Conservation (phyloP, 1,140 invertebrate species). For the Calephelis nemesis region DNA sequence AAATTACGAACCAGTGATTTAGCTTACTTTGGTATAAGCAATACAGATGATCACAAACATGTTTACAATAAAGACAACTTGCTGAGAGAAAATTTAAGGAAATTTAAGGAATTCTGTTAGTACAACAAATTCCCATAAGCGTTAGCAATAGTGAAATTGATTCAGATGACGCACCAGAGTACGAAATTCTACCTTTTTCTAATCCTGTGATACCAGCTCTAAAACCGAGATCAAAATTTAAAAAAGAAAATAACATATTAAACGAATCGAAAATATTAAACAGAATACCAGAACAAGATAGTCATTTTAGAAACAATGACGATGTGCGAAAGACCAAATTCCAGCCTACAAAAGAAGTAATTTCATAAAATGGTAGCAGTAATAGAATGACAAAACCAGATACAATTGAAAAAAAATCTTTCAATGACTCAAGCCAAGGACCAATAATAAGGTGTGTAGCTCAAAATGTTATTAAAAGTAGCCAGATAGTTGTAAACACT, state of each 20-base stretch:
- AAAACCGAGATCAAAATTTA: slow-evolving; percentile 58
- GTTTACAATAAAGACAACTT: slow-evolving; percentile 38
- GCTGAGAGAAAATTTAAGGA: slow-evolving; percentile 36
- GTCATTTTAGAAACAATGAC: slow-evolving; percentile 25
- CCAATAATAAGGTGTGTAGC: not conserved
- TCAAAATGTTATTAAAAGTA: too few species aligned
- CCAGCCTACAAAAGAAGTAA: not conserved
- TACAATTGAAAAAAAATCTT: not conserved
- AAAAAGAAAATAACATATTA: slow-evolving; percentile 37
- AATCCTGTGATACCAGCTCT: slow-evolving; percentile 51
- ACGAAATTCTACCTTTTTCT: slow-evolving; percentile 59
- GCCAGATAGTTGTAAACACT: too few species aligned
- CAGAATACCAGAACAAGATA: slow-evolving; percentile 52
- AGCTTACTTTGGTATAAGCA: slow-evolving; percentile 63
- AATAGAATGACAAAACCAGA: not conserved
- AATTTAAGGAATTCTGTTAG: slow-evolving; percentile 57
- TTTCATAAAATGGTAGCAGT: not conserved
- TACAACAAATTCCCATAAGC: slow-evolving; percentile 62
- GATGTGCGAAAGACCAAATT: not conserved
- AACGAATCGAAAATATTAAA: slow-evolving; percentile 41
- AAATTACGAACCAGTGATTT: slow-evolving; percentile 63
- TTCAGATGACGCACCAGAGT: slow-evolving; percentile 61
- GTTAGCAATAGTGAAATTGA: slow-evolving; percentile 66
- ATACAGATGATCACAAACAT: slow-evolving; percentile 34
- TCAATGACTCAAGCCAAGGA: not conserved